Evolutionary conservation across 2,797 vertebrate genomes (phyloP).

Genomic region (Lepus oiostolus): DNA sequence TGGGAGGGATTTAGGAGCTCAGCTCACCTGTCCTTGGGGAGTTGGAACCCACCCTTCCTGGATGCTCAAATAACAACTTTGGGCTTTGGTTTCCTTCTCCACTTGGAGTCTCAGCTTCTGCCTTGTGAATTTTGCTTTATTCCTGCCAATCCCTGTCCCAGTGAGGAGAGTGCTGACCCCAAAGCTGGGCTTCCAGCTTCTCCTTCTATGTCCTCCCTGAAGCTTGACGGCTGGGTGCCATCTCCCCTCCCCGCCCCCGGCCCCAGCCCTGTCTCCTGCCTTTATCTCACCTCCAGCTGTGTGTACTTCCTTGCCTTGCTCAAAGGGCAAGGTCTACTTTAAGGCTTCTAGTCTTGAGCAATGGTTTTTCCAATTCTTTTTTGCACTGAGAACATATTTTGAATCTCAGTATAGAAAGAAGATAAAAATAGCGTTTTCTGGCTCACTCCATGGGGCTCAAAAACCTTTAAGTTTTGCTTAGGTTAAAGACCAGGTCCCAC

Average conservation of each 20-base stretch:
- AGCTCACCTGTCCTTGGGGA: not conserved
- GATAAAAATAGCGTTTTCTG: not conserved
- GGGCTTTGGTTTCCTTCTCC: not conserved
- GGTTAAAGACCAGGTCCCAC: not conserved
- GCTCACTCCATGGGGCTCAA: not conserved
- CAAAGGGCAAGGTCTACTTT: not conserved
- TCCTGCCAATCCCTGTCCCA: not conserved
- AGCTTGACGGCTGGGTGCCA: rapidly evolving
- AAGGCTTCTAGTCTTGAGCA: not conserved
- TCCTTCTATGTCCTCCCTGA: too few relatives aligned
- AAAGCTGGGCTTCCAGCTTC: too few relatives aligned
- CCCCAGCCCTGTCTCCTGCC: rapidly evolving
- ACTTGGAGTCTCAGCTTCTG: not conserved
- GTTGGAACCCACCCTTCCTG: not conserved
- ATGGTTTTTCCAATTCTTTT: not conserved
- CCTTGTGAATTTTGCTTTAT: too few relatives aligned
- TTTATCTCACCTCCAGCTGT: rapidly evolving
- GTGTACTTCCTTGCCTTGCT: rapidly evolving
- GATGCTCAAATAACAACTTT: not conserved
- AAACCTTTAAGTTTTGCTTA: not conserved
- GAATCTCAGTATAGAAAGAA: not conserved
- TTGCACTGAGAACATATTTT: not conserved
- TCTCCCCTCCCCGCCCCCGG: too few relatives aligned
- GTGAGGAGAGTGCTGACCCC: not conserved
- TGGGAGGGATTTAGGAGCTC: not conserved